Percentiles rank a stretch among this genome's conserved stretches.
phyloP scores from a whole-genome alignment of 2,113 vertebrate species.

The Brienomyrus brachyistius region DNA sequence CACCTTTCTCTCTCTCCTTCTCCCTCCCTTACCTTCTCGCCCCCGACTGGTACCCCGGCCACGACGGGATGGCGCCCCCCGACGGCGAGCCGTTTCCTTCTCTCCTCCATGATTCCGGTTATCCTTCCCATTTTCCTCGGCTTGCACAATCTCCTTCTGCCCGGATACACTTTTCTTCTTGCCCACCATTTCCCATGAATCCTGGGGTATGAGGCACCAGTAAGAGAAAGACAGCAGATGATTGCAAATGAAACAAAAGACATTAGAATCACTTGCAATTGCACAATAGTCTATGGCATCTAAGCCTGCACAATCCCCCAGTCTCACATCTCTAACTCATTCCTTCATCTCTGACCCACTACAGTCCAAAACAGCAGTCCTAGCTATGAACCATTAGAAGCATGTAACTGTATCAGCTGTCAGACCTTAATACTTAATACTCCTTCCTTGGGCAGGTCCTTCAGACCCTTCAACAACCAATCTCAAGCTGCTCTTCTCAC shows the following conservation, averaged over 20 bases:
- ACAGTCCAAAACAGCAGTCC: neutral
- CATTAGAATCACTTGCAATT: neutral
- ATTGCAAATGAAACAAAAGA: neutral
- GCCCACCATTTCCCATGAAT: slow-evolving; percentile 98
- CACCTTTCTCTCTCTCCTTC: neutral
- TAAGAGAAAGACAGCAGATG: neutral
- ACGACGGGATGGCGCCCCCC: slow-evolving; percentile 74
- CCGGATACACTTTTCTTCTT: slow-evolving; percentile 94
- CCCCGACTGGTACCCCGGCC: slow-evolving; percentile 75
- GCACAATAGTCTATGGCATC: neutral
- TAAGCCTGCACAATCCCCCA: neutral
- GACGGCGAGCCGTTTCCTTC: slow-evolving; percentile 79
- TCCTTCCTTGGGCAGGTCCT: neutral
- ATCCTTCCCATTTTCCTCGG: slow-evolving; percentile 88
- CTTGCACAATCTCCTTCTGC: slow-evolving; percentile 82
- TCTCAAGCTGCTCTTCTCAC: neutral
- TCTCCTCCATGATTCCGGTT: slow-evolving; percentile 79
- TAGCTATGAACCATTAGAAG: neutral
- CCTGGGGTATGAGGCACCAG: slow-evolving; percentile 53
- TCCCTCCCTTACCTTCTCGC: slow-evolving; percentile 78
- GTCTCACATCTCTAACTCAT: neutral
- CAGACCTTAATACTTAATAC: neutral
- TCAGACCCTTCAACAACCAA: neutral
- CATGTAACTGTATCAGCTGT: neutral
- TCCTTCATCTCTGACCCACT: neutral